Percentiles rank a stretch among this genome's conserved stretches.
phyloP scores from a whole-genome alignment of 2,888 invertebrate genomes.

The Listrodromus nycthemerus region DNA sequence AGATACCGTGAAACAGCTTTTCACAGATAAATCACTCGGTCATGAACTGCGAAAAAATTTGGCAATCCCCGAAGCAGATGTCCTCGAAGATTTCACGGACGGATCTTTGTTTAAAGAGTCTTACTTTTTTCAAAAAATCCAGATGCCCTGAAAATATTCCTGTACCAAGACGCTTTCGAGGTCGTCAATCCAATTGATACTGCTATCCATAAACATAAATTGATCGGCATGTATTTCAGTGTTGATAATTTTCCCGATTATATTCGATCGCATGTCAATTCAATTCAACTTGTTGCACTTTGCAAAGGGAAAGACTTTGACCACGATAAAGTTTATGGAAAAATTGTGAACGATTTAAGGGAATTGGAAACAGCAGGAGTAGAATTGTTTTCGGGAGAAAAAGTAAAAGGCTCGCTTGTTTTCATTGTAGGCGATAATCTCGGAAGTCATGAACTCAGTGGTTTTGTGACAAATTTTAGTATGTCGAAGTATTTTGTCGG shows the following conservation, averaged over 20 bases:
- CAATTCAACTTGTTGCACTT: conserved; percentile 63
- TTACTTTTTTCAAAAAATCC: conserved; percentile 70
- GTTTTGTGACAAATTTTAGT: conserved; percentile 71
- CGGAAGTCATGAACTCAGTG: conserved; percentile 69
- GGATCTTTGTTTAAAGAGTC: conserved; percentile 69
- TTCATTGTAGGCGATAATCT: conserved; percentile 71
- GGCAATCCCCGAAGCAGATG: conserved; percentile 37
- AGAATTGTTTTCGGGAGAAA: conserved; percentile 44
- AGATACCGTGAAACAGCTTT: conserved; percentile 14
- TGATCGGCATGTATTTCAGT: conserved; percentile 66
- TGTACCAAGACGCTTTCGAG: conserved; percentile 71
- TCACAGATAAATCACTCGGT: conserved; percentile 10
- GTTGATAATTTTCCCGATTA: no score
- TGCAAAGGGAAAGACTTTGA: conserved; percentile 59
- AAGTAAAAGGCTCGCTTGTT: conserved; percentile 64
- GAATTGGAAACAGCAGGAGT: conserved; percentile 64
- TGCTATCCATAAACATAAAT: conserved; percentile 68
- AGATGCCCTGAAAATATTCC: conserved; percentile 64
- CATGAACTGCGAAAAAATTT: not conserved
- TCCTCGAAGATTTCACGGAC: conserved; percentile 72
- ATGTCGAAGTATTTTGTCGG: conserved; percentile 67
- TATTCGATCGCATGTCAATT: conserved; percentile 65
- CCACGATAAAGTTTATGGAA: no score
- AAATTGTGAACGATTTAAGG: no score
- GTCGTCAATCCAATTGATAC: conserved; percentile 67